These are phyloP conservation scores for Candoia aspera DNA, from an alignment of 2,113 vertebrate genomes.

Conservation along the genomic window DNA sequence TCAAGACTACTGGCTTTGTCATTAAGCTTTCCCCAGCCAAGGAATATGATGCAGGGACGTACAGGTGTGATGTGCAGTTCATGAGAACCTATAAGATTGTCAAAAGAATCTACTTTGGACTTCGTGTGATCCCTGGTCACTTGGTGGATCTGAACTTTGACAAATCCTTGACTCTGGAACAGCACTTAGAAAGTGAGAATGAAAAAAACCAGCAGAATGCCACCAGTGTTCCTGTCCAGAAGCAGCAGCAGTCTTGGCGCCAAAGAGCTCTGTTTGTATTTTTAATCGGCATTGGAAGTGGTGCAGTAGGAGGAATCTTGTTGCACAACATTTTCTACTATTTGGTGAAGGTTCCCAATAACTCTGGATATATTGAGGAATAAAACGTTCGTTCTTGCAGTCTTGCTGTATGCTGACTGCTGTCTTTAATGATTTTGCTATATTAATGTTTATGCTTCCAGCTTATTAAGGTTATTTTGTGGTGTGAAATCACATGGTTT, in stretches of 20 bases:
- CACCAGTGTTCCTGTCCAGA: accelerated
- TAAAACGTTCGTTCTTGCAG: accelerated
- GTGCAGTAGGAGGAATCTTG: not conserved
- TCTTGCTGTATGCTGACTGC: not conserved
- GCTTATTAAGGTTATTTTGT: accelerated
- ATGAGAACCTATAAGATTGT: conserved; percentile 61
- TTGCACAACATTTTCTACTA: not conserved
- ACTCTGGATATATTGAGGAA: not conserved
- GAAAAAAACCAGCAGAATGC: not conserved
- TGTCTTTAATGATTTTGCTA: not conserved
- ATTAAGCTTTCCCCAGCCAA: conserved; percentile 67
- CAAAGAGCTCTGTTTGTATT: accelerated
- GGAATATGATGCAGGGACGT: conserved; percentile 85
- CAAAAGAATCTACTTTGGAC: conserved; percentile 83
- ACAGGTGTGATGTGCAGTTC: conserved; percentile 82
- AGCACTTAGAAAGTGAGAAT: conserved; percentile 49
- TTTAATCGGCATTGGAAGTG: conserved; percentile 36
- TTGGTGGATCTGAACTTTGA: conserved; percentile 77
- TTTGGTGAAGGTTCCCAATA: not conserved
- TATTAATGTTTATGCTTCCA: not conserved
- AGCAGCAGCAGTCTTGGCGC: not conserved
- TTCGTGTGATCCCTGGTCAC: conserved; percentile 73
- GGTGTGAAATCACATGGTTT: not conserved
- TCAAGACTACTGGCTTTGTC: conserved; percentile 37
- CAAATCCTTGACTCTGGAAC: conserved; percentile 61